Conservation (phyloP, 2,888 invertebrate species). For the Candidula unifasciata region DNA sequence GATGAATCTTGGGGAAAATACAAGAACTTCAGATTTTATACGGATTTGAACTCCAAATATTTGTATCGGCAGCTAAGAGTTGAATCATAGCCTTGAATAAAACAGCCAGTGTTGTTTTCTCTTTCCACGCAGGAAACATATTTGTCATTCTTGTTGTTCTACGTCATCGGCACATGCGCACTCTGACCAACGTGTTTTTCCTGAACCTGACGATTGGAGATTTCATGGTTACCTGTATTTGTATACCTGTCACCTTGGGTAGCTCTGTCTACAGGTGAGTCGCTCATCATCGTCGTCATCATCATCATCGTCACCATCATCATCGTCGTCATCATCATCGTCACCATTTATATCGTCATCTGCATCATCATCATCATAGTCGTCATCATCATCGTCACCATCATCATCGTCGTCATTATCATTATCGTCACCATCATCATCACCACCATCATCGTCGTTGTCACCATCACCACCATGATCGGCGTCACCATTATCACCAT, state of each 20-base stretch:
- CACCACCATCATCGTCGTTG: background rate
- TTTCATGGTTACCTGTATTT: conserved; percentile 66
- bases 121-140: conserved; percentile 59
- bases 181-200: conserved; percentile 69
- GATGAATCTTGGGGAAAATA: no score
- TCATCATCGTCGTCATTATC: conserved; percentile 16
- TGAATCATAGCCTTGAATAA: no score
- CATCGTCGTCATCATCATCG: conserved; percentile 21
- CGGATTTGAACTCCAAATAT: no score
- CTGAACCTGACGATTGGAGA: conserved; percentile 69
- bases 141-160: conserved; percentile 67
- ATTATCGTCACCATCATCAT: conserved; percentile 19
- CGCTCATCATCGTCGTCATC: background rate
- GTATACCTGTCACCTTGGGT: conserved; percentile 68
- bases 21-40: no score
- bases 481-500: no score
- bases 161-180: conserved; percentile 67
- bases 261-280: conserved; percentile 61
- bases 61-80: no score
- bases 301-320: conserved; percentile 52
- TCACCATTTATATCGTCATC: conserved; percentile 11
- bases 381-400: conserved; percentile 52
- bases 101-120: background rate
- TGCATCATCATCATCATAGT: background rate
- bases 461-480: no score